Evolutionary conservation across 1,140 invertebrate species (phyloP), one percentile per base, ranked within the genome.

Genomic region (Sinonovacula constricta): DNA sequence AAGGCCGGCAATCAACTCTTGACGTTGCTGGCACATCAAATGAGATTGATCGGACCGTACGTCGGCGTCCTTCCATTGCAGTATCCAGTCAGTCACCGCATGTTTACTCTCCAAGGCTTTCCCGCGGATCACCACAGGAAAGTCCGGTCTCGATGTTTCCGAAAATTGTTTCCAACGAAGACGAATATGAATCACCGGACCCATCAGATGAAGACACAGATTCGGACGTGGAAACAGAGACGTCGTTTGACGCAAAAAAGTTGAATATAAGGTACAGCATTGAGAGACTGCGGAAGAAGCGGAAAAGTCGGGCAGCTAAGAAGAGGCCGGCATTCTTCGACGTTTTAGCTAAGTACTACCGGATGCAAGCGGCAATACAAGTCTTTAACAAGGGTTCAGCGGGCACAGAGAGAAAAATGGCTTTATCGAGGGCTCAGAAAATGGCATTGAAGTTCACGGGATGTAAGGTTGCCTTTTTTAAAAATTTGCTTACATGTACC

Each of bases 321-420:
- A 62, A 62, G 31, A 78, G 36, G 51, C 54, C 53, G 2, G 65
- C 22, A 24, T 78, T 78, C 33, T 68, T 78, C 14, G 39, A 68
- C 15, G 33, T 78, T 12, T n/a, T 70, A 0, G 59, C 56, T 7
- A 78, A 78, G 45, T 78, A 78, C 31, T 69, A 63, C 66, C 51
- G 54, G 22, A 49, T 70, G 75, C 75, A 78, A 34, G 62, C 67
- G 33, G 67, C 59, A 5, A 28, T 78, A 2, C 7, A 15, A 14
- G 34, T 26, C 0, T 70, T 78, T n/a, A 45, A 31, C 5, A 67
- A 77, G 39, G 57, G 26, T 1, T 51, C 56, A 14, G 34, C 49
- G 2, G 56, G n/a, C 28, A 69, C 51, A 34, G 59, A 70, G n/a
- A 15, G 2, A 3, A 78, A 56, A 31, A 26, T 10, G 30, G 5